Percentiles rank a stretch among this genome's conserved stretches.
phyloP scores from a whole-genome alignment of 64 coral and sea anemone species.

The Actinia equina region DNA sequence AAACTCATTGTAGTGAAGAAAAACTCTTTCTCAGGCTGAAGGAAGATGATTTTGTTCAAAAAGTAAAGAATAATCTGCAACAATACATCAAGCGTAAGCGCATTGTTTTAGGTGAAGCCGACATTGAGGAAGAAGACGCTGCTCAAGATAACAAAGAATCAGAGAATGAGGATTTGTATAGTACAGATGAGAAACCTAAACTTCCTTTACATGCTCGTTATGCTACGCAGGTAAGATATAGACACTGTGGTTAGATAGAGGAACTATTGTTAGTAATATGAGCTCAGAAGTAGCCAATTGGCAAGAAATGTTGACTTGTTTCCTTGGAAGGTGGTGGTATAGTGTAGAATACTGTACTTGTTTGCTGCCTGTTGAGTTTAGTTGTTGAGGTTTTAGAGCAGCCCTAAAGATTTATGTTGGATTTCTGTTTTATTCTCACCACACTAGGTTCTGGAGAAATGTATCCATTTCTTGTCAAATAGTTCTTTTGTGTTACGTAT shows the following conservation, averaged over 20 bases:
- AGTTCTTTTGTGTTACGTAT: constrained; percentile 72
- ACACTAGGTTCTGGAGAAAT: constrained; percentile 82
- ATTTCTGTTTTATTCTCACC: not conserved
- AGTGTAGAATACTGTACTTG: too few species aligned
- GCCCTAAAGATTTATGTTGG: not conserved
- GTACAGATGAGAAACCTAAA: constrained; percentile 59
- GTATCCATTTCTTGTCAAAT: constrained; percentile 82
- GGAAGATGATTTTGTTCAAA: not conserved
- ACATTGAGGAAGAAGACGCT: constrained; percentile 28
- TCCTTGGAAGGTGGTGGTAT: too few species aligned
- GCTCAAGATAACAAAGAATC: not conserved
- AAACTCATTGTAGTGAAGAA: not conserved
- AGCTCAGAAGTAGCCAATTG: too few species aligned
- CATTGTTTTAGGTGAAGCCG: constrained; percentile 55
- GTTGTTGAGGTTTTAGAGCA: not conserved
- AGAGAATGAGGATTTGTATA: constrained; percentile 39
- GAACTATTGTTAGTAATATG: too few species aligned
- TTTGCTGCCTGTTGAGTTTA: too few species aligned
- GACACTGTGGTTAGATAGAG: not conserved
- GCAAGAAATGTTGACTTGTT: too few species aligned
- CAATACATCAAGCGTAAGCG: constrained; percentile 83
- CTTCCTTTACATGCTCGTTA: constrained; percentile 75
- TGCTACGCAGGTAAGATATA: constrained; percentile 50
- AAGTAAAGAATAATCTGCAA: constrained; percentile 57
- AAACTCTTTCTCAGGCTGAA: not conserved